Percentiles rank a stretch among this genome's conserved stretches.
phyloP scores from a whole-genome alignment of 2,113 vertebrate species.

The Rynchops niger region DNA sequence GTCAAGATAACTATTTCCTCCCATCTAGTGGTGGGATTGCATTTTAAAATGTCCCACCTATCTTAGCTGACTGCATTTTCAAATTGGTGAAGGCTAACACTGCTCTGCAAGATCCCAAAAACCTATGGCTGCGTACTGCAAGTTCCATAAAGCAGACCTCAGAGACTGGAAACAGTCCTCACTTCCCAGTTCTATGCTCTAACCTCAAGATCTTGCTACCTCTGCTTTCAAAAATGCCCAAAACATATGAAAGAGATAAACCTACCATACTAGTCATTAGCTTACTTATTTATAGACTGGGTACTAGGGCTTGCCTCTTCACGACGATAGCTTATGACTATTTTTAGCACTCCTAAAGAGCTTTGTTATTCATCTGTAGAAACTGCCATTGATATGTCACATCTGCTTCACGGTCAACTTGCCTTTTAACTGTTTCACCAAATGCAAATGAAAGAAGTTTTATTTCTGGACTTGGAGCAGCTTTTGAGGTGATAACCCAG shows the following conservation, averaged over 20 bases:
- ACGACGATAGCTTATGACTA: neutral
- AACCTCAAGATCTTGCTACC: neutral
- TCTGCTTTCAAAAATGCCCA: neutral
- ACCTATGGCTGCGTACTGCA: neutral
- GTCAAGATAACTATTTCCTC: neutral
- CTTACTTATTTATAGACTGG: neutral
- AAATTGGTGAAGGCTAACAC: neutral
- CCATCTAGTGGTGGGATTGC: slow-evolving; percentile 7
- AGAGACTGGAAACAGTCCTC: neutral
- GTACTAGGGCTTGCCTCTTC: neutral
- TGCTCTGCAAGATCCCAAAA: neutral
- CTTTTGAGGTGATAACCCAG: neutral
- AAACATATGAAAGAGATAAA: neutral
- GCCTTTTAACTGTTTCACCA: neutral
- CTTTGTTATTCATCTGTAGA: slow-evolving; percentile 16
- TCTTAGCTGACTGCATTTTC: neutral
- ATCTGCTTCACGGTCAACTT: neutral
- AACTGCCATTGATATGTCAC: neutral
- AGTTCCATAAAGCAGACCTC: neutral
- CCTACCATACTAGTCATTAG: neutral
- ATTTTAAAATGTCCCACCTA: neutral
- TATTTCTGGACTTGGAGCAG: neutral
- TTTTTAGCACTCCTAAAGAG: slow-evolving; percentile 31
- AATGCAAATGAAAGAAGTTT: neutral
- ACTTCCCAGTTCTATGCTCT: neutral